Base-by-base conservation (phyloP, 2,888 invertebrate genomes). In the Steinernema carpocapsae region DNA sequence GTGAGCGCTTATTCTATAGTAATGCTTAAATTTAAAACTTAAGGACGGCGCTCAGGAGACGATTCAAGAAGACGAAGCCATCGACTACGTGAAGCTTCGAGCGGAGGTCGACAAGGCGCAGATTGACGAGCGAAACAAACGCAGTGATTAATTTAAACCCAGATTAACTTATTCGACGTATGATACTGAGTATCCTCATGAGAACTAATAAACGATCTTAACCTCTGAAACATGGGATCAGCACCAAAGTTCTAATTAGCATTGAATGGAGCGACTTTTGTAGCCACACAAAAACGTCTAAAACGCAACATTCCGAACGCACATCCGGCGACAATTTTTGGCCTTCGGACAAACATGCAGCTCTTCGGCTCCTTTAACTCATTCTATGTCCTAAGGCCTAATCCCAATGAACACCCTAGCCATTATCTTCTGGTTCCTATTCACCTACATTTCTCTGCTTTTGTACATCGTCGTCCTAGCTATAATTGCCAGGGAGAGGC, bases 101-200 rank as follows among this genome's bases (percentile, higher is more conserved):
- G 64, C 29, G 26, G 64, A 64, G 12, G 64, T 64, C 14, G 64
- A 64, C 17, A 32, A 26, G 37, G 64, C 64, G 29, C 64, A 32
- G 32, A 64, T 64, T 17, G 64, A 64, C 10, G 64, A 64, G 64
- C 64, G 64, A 2, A 64, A 64, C 64, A 32, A 32, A 32, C 29
- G 64, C 17, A 32, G 29, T 32, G 64, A 64, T 26, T 64, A 37
- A 10, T 37, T 3, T n/a, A n/a, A 48, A 48, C n/a, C 48, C 43
- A n/a, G n/a, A n/a, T n/a, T n/a, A n/a, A n/a, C n/a, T n/a, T n/a
- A n/a, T n/a, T n/a, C n/a, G n/a, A n/a, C n/a, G n/a, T n/a, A n/a
- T n/a, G n/a, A n/a, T n/a, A n/a, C n/a, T n/a, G n/a, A n/a, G n/a
- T n/a, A n/a, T 37, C 10, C 3, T 37, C 10, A 37, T 37, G 37